phyloP scores from a whole-genome alignment of 1,140 invertebrate species.

The Macrostomum lignano region DNA sequence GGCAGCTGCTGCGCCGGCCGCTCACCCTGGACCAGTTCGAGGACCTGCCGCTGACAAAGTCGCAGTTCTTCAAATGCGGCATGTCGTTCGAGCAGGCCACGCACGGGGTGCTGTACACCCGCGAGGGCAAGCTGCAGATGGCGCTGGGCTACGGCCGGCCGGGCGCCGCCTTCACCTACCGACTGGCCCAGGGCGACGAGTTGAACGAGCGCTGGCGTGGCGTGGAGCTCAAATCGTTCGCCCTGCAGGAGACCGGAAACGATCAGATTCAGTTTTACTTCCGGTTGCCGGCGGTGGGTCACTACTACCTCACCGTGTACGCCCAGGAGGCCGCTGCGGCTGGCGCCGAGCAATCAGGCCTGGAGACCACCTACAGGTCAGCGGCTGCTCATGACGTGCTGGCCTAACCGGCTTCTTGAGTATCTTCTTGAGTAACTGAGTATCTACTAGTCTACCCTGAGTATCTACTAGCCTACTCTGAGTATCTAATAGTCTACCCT shows the following conservation, averaged over 20 bases:
- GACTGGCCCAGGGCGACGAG: constrained; percentile 15
- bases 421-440: too few relatives aligned
- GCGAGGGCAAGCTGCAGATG: constrained; percentile 17
- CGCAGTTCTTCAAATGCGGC: constrained; percentile 26
- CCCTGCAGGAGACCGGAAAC: constrained; percentile 20
- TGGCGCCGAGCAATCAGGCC: too few relatives aligned
- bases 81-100: constrained; percentile 26
- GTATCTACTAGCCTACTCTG: too few relatives aligned
- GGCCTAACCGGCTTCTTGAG: too few relatives aligned
- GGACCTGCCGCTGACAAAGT: constrained; percentile 25
- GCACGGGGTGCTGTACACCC: constrained; percentile 17
- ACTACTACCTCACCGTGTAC: constrained; percentile 26
- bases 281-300: constrained; percentile 17
- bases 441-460: too few relatives aligned
- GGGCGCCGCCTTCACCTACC: constrained; percentile 24
- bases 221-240: constrained; percentile 20
- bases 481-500: too few relatives aligned
- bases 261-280: constrained; percentile 20
- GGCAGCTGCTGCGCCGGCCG: constrained; percentile 17
- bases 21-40: constrained; percentile 14
- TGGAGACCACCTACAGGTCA: too few relatives aligned
- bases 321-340: too few relatives aligned
- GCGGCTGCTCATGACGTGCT: too few relatives aligned
- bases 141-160: constrained; percentile 22
- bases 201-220: constrained; percentile 11